phyloP scores from a whole-genome alignment of 2,888 invertebrate genomes.

The Periphyllus acericola region DNA sequence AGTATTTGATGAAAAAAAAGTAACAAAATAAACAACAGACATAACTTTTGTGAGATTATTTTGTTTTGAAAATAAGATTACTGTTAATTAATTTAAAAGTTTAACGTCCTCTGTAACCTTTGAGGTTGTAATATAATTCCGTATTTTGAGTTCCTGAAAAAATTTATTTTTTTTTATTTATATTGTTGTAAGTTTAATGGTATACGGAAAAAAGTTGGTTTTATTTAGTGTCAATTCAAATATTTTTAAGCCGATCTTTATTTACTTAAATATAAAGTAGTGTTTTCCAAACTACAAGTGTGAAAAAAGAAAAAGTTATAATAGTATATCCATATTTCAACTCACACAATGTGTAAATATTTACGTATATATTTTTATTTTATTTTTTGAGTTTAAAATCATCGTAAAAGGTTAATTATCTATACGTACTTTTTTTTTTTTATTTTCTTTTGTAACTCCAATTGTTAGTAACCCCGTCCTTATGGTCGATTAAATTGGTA shows the following conservation, averaged over 20 bases:
- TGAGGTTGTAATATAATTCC: neutral
- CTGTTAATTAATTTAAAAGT: slow-evolving; percentile 37
- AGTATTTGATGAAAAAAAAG: slow-evolving; percentile 6
- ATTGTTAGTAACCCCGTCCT: slow-evolving; percentile 19
- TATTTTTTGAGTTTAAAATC: slow-evolving; percentile 9
- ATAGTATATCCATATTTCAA: neutral
- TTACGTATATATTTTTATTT: neutral
- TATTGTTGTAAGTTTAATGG: neutral
- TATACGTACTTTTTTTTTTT: slow-evolving; percentile 3
- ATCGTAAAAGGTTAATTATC: neutral
- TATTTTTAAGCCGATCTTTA: neutral
- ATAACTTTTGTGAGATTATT: slow-evolving; percentile 9
- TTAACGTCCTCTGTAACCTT: neutral
- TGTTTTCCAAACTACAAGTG: neutral
- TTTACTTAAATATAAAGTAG: neutral
- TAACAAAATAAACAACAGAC: neutral
- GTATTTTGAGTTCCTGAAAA: neutral
- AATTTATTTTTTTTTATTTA: neutral
- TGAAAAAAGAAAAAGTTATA: too few species aligned
- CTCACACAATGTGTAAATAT: neutral
- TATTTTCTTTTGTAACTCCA: neutral
- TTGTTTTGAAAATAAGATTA: neutral
- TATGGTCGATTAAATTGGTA: slow-evolving; percentile 43
- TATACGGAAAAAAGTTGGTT: neutral
- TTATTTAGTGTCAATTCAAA: neutral